phyloP scores from a whole-genome alignment of 2,113 vertebrate genomes.

The Lagopus leucura region DNA sequence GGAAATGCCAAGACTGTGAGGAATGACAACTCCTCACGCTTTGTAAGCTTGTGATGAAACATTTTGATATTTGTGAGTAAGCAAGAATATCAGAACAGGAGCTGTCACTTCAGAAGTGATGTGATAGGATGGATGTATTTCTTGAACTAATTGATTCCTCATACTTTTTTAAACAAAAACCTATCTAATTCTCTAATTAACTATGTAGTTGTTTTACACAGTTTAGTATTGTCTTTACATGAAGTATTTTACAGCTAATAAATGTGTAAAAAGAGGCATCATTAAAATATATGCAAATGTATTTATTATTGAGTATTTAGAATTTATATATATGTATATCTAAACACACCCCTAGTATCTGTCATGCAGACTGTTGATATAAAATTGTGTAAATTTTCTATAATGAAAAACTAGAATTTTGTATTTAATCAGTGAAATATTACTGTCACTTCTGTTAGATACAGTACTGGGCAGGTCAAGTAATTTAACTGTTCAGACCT shows the following conservation, averaged over 20 bases:
- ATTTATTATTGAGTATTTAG: neutral
- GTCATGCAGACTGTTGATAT: neutral
- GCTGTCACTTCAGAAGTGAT: neutral
- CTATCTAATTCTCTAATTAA: neutral
- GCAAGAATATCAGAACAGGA: neutral
- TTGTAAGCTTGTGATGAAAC: slow-evolving; percentile 58
- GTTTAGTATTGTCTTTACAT: too few relatives aligned
- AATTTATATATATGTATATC: neutral
- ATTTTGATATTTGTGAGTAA: neutral
- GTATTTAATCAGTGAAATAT: neutral
- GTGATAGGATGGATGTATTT: neutral
- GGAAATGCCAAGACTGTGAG: slow-evolving; percentile 79
- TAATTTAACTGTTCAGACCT: neutral
- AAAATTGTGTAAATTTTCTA: neutral
- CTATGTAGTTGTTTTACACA: neutral
- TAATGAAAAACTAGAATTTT: neutral
- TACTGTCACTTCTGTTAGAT: rapidly evolving
- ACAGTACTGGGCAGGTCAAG: neutral
- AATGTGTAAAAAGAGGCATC: neutral
- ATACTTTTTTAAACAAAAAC: neutral
- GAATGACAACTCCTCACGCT: slow-evolving; percentile 83
- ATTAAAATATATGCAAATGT: neutral
- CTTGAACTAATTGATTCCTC: neutral
- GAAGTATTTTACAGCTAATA: neutral
- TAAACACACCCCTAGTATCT: neutral